phyloP scores from a whole-genome alignment of 23 tunicate species.

The Aplidium turbinatum region DNA sequence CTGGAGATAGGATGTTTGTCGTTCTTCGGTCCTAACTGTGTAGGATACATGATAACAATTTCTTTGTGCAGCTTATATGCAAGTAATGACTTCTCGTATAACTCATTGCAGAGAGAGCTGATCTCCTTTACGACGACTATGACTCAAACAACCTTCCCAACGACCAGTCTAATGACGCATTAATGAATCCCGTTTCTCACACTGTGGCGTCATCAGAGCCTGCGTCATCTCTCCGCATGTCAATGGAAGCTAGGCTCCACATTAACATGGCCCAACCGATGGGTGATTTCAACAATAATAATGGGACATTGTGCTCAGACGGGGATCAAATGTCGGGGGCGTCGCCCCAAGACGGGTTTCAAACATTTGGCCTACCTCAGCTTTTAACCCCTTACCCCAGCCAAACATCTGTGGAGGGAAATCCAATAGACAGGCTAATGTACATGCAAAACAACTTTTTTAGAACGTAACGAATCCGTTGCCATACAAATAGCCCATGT shows the following conservation, averaged over 20 bases:
- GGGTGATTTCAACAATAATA: constrained; percentile 29
- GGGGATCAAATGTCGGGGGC: constrained; percentile 21
- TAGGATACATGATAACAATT: too few relatives aligned
- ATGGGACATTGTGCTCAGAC: background rate
- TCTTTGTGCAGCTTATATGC: background rate
- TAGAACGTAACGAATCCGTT: constrained; percentile 45
- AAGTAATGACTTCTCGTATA: background rate
- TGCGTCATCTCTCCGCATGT: background rate
- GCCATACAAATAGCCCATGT: too few relatives aligned
- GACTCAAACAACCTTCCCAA: constrained; percentile 1
- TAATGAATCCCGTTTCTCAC: constrained; percentile 17
- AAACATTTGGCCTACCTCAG: constrained; percentile 3
- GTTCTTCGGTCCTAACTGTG: too few relatives aligned
- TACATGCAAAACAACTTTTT: constrained; percentile 89
- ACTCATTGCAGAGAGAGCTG: background rate
- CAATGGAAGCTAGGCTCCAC: background rate
- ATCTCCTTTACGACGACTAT: constrained; percentile 34
- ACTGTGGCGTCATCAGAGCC: constrained; percentile 1
- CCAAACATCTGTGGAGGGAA: constrained; percentile 41
- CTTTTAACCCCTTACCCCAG: constrained; percentile 14
- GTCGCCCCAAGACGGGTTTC: constrained; percentile 47
- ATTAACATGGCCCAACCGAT: background rate
- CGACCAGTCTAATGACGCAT: constrained; percentile 4
- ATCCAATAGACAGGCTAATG: constrained; percentile 81
- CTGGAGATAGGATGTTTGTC: too few relatives aligned